Evolutionary conservation across 2,113 vertebrate species (phyloP), one percentile per base, ranked within the genome.

Genomic region (Triplophysa dalaica): DNA sequence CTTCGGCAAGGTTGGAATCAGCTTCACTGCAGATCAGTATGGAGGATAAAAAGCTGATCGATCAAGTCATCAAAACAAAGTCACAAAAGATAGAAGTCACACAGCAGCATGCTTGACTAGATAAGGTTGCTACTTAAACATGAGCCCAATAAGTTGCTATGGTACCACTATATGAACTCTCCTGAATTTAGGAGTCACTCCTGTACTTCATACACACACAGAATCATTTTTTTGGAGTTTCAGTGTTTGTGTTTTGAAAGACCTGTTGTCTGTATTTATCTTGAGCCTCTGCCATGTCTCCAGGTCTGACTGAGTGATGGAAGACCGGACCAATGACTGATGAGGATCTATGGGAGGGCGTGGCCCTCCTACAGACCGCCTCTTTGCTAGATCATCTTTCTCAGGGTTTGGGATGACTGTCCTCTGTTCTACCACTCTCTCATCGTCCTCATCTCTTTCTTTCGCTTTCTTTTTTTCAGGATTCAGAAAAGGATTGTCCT

Each of bases 241-340:
- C 5, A 38, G 33, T 38, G 48, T 14, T 50, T 11, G 11, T 14
- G 14, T 16, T 63, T 60, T 11, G 10, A 70, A 21, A 77, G 95
- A 99, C 97, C 97, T 99, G 83, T 87, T 85, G 78, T 95, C 93
- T 80, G 89, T 92, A 81, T 92, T 94, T 80, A 97, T 90, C 87
- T 93, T 95, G 82, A 98, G 85, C 63, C 94, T 95, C 88, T 96
- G 91, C 96, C 97, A 98, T 1, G 93, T 97, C 88, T 95, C 91
- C 89, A 96, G 74, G 86, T 98, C 96, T 14, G 95, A 92, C 87
- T 93, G 92, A 80, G 95, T 97, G 86, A 97, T 93, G 81, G 89
- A 85, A 1, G 91, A 79, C 68, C 88, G 88, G 56, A 88, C 86
- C 86, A 95, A 95, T 85, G 81, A 87, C 0, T 62, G 75, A 0